A percentile compares a stretch with the other conserved stretches of the same genome.
These are phyloP conservation scores for Actenoides hombroni DNA, from an alignment of 2,113 vertebrate genomes.

Conservation along the genomic window DNA sequence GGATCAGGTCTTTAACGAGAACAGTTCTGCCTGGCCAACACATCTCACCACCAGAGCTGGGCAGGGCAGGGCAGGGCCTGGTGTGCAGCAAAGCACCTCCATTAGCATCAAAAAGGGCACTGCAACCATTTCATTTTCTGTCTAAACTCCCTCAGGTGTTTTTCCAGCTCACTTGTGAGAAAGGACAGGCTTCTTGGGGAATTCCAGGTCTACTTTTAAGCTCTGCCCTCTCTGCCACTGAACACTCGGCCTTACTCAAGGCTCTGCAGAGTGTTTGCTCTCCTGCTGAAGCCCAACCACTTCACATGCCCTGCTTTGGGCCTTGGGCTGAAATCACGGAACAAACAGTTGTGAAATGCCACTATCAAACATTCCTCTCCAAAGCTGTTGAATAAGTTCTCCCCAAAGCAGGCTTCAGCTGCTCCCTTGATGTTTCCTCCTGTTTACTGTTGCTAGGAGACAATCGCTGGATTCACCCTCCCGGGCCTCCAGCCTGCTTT, in stretches of 20 bases:
- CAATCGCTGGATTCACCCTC: not conserved
- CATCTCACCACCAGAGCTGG: not conserved
- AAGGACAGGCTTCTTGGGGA: not conserved
- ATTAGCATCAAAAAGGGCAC: not conserved
- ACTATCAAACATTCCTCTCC: not conserved
- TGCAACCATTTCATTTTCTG: not conserved
- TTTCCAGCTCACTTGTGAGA: not conserved
- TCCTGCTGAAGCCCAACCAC: not conserved
- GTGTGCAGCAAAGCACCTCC: not conserved
- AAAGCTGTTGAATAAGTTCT: not conserved
- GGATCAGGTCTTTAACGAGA: not conserved
- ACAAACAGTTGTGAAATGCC: not conserved
- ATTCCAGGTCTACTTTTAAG: not conserved
- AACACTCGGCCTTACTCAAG: not conserved
- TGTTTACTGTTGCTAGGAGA: not conserved
- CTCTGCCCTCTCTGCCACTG: not conserved
- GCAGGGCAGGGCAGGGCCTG: not conserved
- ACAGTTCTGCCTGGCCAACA: not conserved
- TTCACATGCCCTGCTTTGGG: not conserved
- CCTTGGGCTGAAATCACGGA: not conserved
- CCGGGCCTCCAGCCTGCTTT: slow-evolving; percentile 48
- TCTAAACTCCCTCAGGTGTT: not conserved
- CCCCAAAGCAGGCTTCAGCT: not conserved
- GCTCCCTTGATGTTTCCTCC: not conserved
- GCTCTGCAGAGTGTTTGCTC: not conserved